Conservation (phyloP, 2,888 invertebrate species). For the Conistra vaccinii region DNA sequence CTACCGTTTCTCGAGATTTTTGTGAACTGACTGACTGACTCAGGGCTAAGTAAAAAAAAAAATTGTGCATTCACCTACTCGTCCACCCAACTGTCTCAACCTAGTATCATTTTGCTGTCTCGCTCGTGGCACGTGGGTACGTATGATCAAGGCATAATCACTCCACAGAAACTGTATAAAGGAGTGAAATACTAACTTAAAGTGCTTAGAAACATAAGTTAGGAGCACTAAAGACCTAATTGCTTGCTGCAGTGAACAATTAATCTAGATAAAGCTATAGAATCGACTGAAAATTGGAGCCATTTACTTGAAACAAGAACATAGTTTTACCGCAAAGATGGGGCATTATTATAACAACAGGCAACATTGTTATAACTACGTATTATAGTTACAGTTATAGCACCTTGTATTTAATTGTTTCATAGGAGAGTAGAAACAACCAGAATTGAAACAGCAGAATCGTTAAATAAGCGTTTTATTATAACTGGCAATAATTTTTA, state of each 20-base stretch:
- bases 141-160: too few species aligned
- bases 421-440: too few species aligned
- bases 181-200: neutral
- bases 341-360: slow-evolving; percentile 10
- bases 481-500: too few species aligned
- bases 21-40: too few species aligned
- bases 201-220: slow-evolving; percentile 28
- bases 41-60: too few species aligned
- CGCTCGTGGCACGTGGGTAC: too few species aligned
- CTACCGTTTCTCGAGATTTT: too few species aligned
- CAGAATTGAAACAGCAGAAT: too few species aligned
- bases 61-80: too few species aligned
- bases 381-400: neutral
- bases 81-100: too few species aligned
- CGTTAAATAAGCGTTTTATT: too few species aligned
- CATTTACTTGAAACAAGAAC: slow-evolving; percentile 34
- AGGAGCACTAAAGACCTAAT: slow-evolving; percentile 42
- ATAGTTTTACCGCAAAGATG: neutral
- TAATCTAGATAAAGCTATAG: slow-evolving; percentile 20
- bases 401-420: neutral
- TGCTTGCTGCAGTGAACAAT: slow-evolving; percentile 34
- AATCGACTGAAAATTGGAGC: slow-evolving; percentile 34
- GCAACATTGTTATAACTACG: neutral
- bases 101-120: too few species aligned
- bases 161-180: neutral